Conservation (phyloP, 1,140 invertebrate genomes). For the Drosophila fuyamai region DNA sequence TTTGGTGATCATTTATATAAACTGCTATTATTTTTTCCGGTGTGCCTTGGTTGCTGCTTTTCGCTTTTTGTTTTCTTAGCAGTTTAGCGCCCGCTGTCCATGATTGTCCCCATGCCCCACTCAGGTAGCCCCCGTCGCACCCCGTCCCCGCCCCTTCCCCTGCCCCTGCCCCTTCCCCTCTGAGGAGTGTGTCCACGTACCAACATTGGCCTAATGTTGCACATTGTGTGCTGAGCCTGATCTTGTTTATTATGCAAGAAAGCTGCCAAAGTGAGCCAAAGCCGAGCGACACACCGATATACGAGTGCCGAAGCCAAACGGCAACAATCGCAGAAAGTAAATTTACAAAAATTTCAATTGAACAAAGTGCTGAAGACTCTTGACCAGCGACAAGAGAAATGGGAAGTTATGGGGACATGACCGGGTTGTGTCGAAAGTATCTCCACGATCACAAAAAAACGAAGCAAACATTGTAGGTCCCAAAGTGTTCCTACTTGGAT, state of each 20-base stretch:
- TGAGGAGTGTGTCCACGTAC: slow-evolving; percentile 63
- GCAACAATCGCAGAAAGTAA: slow-evolving; percentile 55
- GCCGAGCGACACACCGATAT: slow-evolving; percentile 31
- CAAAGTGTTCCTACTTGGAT: not conserved
- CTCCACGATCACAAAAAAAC: slow-evolving; percentile 4
- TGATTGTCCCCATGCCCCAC: slow-evolving; percentile 58
- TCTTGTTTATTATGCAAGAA: slow-evolving; percentile 84
- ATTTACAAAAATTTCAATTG: slow-evolving; percentile 31
- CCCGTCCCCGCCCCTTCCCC: not conserved
- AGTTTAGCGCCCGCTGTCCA: slow-evolving; percentile 69
- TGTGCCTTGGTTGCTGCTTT: slow-evolving; percentile 26
- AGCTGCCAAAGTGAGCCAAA: slow-evolving; percentile 73
- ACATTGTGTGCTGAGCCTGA: slow-evolving; percentile 74
- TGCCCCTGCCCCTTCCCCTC: not conserved
- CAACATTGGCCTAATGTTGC: slow-evolving; percentile 80
- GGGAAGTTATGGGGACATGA: slow-evolving; percentile 7
- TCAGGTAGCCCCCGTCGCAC: not conserved
- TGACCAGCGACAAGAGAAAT: slow-evolving; percentile 25
- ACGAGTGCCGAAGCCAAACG: slow-evolving; percentile 19
- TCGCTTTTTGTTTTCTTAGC: slow-evolving; percentile 62
- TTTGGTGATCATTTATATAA: no score
- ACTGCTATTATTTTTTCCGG: not conserved
- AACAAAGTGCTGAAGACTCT: slow-evolving; percentile 31
- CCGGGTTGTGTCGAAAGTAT: slow-evolving; percentile 1
- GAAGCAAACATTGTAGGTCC: not conserved